Evolutionary conservation across 2,113 vertebrate genomes (phyloP).

Genomic region (Neotragus pygmaeus): DNA sequence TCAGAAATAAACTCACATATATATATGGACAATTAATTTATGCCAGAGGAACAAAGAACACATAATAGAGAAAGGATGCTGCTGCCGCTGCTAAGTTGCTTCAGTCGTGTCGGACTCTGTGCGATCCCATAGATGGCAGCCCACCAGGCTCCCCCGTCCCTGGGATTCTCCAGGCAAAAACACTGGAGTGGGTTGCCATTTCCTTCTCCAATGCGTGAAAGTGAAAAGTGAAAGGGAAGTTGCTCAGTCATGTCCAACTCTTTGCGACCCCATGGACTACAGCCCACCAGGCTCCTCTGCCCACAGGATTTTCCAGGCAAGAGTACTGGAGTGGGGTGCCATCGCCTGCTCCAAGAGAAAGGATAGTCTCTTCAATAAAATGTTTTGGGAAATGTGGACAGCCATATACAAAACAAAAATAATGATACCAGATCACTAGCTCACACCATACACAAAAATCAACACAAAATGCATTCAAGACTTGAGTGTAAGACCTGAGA

Average conservation of each 20-base stretch:
- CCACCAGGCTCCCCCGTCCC: rapidly evolving
- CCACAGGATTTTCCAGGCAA: too few species aligned
- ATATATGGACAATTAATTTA: not conserved
- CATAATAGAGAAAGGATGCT: not conserved
- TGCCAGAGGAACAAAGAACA: not conserved
- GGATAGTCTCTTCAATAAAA: not conserved
- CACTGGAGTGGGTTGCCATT: too few species aligned
- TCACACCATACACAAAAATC: not conserved
- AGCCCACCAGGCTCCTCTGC: too few species aligned
- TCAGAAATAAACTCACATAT: not conserved
- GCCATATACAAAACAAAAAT: not conserved
- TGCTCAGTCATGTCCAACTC: too few species aligned
- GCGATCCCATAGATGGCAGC: too few species aligned
- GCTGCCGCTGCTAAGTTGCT: too few species aligned
- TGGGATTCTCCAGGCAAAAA: too few species aligned
- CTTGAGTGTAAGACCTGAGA: not conserved
- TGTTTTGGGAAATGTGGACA: not conserved
- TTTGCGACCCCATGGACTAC: too few species aligned
- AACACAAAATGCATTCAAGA: not conserved
- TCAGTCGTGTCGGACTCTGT: too few species aligned
- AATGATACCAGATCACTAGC: not conserved
- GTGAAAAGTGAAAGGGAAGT: too few species aligned
- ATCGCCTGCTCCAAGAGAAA: not conserved
- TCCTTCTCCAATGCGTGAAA: too few species aligned
- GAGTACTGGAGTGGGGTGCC: too few species aligned